These are phyloP conservation scores for Hirundo rustica DNA, from an alignment of 2,797 vertebrate species.

Conservation along the genomic window DNA sequence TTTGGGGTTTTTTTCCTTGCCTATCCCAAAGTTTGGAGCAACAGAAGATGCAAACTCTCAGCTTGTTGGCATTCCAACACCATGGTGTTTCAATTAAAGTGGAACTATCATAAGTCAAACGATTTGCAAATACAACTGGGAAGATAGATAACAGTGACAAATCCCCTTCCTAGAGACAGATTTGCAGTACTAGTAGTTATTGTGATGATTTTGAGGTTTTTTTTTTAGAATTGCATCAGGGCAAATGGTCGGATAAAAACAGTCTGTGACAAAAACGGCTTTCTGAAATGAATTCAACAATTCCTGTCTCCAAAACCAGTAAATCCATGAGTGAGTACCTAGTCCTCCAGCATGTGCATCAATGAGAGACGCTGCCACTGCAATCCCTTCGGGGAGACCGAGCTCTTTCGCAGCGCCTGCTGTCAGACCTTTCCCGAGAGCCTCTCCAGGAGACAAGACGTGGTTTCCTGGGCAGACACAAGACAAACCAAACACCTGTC, in stretches of 20 bases:
- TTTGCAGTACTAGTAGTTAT: neutral
- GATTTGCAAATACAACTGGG: neutral
- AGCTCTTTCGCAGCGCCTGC: conserved; percentile 84
- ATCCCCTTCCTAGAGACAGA: neutral
- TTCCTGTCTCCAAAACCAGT: neutral
- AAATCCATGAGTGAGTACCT: conserved; percentile 75
- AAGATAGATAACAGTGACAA: neutral
- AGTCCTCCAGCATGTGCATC: conserved; percentile 96
- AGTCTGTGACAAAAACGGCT: neutral
- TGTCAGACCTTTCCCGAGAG: conserved; percentile 84
- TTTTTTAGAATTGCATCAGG: neutral
- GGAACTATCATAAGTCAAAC: neutral
- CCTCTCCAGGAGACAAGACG: conserved; percentile 84
- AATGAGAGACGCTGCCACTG: conserved; percentile 91
- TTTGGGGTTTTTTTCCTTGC: neutral
- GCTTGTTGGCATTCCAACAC: neutral
- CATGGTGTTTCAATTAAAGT: neutral
- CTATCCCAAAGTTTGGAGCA: neutral
- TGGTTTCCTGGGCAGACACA: conserved; percentile 81
- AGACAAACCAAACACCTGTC: conserved; percentile 67
- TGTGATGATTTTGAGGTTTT: neutral
- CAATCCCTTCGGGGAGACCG: conserved; percentile 82
- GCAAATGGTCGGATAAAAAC: neutral
- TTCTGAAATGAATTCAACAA: neutral
- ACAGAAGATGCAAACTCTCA: neutral